Base-by-base conservation (phyloP, 2,113 vertebrate genomes). In the Odontesthes bonariensis region DNA sequence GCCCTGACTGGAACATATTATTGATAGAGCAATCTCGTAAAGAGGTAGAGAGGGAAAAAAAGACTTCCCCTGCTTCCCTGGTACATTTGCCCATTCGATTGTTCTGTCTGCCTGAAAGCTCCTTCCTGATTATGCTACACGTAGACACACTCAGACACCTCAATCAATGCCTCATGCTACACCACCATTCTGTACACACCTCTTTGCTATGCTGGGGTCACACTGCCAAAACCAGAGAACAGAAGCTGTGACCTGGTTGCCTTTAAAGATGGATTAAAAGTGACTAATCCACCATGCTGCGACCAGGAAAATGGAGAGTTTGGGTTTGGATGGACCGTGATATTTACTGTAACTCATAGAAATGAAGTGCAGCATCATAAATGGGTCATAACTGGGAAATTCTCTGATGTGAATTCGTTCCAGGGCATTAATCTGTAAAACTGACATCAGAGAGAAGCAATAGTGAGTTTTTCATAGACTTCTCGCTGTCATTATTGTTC, bases 101-200 rank as follows among this genome's bases (percentile, higher is more conserved):
- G 87, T 88, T 87, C 78, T 68, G 71, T 75, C 63, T 70, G 83
- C 78, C 73, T 77, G 63, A 89, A 81, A 91, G 84, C 81, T 57
- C 78, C 77, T 89, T 89, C 83, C 88, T 85, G 89, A 83, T 89
- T 82, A 88, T 71, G 66, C 49, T 69, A 40, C 40, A 76, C 57
- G 57, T 70, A 57, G 42, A 60, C 75, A 84, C 83, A 67, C 82
- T 84, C 77, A 62, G 61, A 67, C 72, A 63, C 78, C 82, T 85
- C 89, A 86, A 88, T 93, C 90, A 88, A 92, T 90, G 86, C 61
- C 78, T 79, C 69, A 58, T 42, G 74, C 47, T 46, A 35, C 33
- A 51, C 59, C 33, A 59, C 51, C 32, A 35, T 75, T 75, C 46
- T 40, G 57, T 54, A 68, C 77, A 84, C 77, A 74, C 55, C 68